A percentile compares a stretch with the other conserved stretches of the same genome.
phyloP scores from a whole-genome alignment of 2,113 vertebrate genomes.

The Carassius carassius region DNA sequence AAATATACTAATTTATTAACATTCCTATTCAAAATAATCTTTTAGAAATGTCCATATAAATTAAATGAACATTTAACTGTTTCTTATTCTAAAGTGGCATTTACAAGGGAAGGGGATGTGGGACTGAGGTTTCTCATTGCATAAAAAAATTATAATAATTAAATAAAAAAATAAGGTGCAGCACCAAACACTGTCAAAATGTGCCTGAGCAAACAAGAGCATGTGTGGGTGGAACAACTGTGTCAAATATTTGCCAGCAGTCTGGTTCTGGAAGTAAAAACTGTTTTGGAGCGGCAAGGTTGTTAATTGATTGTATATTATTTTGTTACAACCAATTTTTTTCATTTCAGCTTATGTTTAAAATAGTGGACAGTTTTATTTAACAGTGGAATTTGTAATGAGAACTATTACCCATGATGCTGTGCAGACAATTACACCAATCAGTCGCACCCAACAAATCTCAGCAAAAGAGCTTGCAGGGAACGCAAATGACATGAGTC shows the following conservation, averaged over 20 bases:
- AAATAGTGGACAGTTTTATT: not conserved
- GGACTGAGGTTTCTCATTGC: slow-evolving; percentile 80
- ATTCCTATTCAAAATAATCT: slow-evolving; percentile 78
- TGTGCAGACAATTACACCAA: not conserved
- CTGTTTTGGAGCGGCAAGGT: too few species aligned
- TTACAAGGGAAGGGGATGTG: slow-evolving; percentile 72
- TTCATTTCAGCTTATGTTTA: too few species aligned
- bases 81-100: slow-evolving; percentile 75
- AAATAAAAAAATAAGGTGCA: slow-evolving; percentile 67
- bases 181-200: slow-evolving; percentile 71
- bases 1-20: slow-evolving; percentile 74
- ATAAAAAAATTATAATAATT: not conserved
- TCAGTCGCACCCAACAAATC: not conserved
- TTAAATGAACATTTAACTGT: slow-evolving; percentile 70
- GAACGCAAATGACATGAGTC: not conserved
- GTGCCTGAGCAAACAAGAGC: slow-evolving; percentile 44
- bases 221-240: slow-evolving; percentile 29
- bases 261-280: not conserved
- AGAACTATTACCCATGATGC: not conserved
- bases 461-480: not conserved
- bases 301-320: too few species aligned
- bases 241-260: not conserved
- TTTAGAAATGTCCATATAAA: slow-evolving; percentile 77
- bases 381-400: not conserved
- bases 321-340: too few species aligned